Conservation (phyloP, 1,140 invertebrate genomes). For the Cheumatopsyche charites region DNA sequence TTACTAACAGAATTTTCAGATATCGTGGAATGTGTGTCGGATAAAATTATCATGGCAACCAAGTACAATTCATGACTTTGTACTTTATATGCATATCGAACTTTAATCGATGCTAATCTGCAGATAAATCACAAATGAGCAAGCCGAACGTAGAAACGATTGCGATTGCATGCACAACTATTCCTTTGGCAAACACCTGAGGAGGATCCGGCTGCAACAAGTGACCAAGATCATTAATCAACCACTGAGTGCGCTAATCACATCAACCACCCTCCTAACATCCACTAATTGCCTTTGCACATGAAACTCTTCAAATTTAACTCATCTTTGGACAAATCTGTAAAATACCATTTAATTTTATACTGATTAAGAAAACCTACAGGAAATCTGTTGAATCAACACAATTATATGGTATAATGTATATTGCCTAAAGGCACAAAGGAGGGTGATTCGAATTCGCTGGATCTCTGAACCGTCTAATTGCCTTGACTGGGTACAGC, state of each 20-base stretch:
- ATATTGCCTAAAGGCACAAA: neutral
- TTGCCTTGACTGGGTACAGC: constrained; percentile 13
- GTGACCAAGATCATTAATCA: neutral
- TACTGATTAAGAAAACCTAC: too few relatives aligned
- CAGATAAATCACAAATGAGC: too few relatives aligned
- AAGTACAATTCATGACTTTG: too few relatives aligned
- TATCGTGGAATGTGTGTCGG: too few relatives aligned
- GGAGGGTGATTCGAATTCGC: neutral
- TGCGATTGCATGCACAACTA: too few relatives aligned
- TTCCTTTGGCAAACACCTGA: neutral
- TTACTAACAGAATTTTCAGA: too few relatives aligned
- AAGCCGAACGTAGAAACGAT: too few relatives aligned
- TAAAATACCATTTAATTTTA: too few relatives aligned
- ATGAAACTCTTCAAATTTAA: neutral
- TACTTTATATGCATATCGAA: neutral
- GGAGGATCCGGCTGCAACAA: neutral
- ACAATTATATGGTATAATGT: constrained; percentile 2
- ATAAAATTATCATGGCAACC: too few relatives aligned
- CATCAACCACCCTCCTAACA: neutral
- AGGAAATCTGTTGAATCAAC: constrained; percentile 3
- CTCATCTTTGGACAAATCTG: too few relatives aligned
- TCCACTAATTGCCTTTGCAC: neutral
- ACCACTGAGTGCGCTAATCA: neutral
- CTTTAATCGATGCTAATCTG: too few relatives aligned
- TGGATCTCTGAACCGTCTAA: constrained; percentile 38